Conservation (phyloP, 2,113 vertebrate genomes). For the Salminus brasiliensis region DNA sequence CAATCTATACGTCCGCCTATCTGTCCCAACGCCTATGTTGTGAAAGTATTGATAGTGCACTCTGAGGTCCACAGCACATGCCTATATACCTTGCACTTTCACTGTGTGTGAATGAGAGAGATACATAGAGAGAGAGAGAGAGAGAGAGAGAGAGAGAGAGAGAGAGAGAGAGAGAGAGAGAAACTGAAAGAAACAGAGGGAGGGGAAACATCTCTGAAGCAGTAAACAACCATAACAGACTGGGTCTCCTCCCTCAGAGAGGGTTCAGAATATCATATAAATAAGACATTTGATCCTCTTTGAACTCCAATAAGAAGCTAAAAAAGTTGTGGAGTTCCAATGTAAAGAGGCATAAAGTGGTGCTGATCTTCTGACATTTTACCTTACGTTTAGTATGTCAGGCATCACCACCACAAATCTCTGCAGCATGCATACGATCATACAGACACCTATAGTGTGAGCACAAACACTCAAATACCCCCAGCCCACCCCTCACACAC, state of each 20-base stretch:
- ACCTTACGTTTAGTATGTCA: slow-evolving; percentile 12
- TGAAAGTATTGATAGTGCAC: slow-evolving; percentile 7
- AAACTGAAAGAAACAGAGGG: slow-evolving; percentile 23
- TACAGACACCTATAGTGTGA: neutral
- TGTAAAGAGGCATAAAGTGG: slow-evolving; percentile 22
- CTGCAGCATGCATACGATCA: slow-evolving; percentile 4
- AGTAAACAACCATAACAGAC: slow-evolving; percentile 50
- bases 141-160: no score
- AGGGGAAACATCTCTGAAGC: slow-evolving; percentile 24
- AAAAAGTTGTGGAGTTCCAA: slow-evolving; percentile 19
- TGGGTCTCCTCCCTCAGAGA: slow-evolving; percentile 23
- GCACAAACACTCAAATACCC: neutral
- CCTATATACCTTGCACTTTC: slow-evolving; percentile 34
- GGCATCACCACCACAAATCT: neutral
- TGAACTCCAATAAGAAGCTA: slow-evolving; percentile 37
- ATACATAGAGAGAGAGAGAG: no score
- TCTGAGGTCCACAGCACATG: slow-evolving; percentile 13
- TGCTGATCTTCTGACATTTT: slow-evolving; percentile 10
- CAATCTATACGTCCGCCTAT: neutral
- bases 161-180: neutral
- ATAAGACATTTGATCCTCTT: slow-evolving; percentile 38
- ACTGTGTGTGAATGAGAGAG: slow-evolving; percentile 8
- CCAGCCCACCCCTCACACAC: neutral
- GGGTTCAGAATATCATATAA: slow-evolving; percentile 28
- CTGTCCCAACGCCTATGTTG: slow-evolving; percentile 7